Evolutionary conservation across 1,140 invertebrate genomes (phyloP).

Genomic region (honey bee (Apis mellifera)): Amel_HAv3.1 CM009943.2:361501-362000

Average conservation of each 20-base stretch:
- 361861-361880: conserved; percentile 20
- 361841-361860: background rate
- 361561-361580: conserved; percentile 16
- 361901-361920: background rate
- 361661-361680: conserved; percentile 17
- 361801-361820: background rate
- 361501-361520: background rate
- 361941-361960: background rate
- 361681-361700: background rate
- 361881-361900: conserved; percentile 15
- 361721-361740: background rate
- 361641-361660: conserved; percentile 19
- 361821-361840: conserved; percentile 7
- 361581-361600: background rate
- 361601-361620: background rate
- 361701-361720: background rate
- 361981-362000: background rate
- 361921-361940: background rate
- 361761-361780: background rate
- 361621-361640: background rate
- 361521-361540: conserved; percentile 9
- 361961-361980: too few relatives aligned
- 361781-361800: background rate
- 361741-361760: background rate
- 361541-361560: background rate